Conservation (phyloP, 2,113 vertebrate species). For the Pseudois nayaur region DNA sequence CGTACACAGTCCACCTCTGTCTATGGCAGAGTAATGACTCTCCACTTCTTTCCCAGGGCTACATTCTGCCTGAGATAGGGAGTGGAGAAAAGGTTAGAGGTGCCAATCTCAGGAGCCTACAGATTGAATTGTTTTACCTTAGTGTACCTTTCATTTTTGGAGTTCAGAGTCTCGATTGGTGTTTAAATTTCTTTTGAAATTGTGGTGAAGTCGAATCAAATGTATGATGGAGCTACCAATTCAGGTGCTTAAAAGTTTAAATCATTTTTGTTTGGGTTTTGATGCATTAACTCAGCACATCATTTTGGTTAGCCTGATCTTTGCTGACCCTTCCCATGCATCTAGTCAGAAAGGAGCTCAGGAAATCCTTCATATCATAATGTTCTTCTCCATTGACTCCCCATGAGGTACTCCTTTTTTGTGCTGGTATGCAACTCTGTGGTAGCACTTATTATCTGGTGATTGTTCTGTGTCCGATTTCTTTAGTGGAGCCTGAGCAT, state of each 20-base stretch:
- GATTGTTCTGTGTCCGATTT: not conserved
- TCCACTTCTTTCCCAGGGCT: not conserved
- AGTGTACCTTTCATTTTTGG: not conserved
- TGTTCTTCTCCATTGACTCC: not conserved
- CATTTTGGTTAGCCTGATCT: not conserved
- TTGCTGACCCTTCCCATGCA: not conserved
- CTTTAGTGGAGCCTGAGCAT: not conserved
- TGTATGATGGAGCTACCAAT: not conserved
- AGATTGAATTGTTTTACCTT: not conserved
- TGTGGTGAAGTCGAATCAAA: not conserved
- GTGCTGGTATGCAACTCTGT: not conserved
- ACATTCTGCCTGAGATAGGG: not conserved
- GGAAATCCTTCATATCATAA: not conserved
- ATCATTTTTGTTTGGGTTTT: not conserved
- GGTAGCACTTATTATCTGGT: not conserved
- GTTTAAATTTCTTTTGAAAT: conserved; percentile 10
- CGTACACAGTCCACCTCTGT: not conserved
- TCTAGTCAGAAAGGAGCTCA: not conserved
- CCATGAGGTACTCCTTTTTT: not conserved
- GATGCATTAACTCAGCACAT: not conserved
- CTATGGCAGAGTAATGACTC: not conserved
- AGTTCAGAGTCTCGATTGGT: not conserved
- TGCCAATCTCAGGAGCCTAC: not conserved
- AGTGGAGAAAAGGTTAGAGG: not conserved
- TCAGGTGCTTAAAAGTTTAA: not conserved